Conservation (phyloP, 1,140 invertebrate genomes). For the Drosophila jambulina region DNA sequence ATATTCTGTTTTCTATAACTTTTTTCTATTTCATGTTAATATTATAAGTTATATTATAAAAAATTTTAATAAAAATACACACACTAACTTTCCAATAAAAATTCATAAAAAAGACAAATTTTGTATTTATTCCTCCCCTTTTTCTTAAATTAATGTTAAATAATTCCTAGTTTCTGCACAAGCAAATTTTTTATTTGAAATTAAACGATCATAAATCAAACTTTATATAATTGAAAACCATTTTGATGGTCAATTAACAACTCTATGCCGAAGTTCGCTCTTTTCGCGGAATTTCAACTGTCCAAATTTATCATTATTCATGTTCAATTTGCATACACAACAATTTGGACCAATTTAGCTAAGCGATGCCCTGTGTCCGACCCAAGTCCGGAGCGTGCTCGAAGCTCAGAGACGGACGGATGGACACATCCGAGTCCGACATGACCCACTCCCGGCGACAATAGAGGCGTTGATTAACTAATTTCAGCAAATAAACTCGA, state of each 20-base stretch:
- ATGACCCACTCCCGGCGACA: conserved; percentile 26
- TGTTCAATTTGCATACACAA: conserved; percentile 60
- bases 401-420: neutral
- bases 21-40: neutral
- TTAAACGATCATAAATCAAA: conserved; percentile 49
- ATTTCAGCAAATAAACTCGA: conserved; percentile 62
- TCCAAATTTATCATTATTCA: conserved; percentile 38
- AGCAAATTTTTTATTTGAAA: conserved; percentile 37
- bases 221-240: conserved; percentile 22
- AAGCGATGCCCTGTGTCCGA: conserved; percentile 32
- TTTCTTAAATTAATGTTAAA: neutral
- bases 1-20: no score
- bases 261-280: conserved; percentile 20
- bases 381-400: conserved; percentile 17
- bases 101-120: neutral
- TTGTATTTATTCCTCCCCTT: no score
- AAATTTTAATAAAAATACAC: neutral
- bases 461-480: conserved; percentile 71
- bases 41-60: neutral
- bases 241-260: conserved; percentile 32
- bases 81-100: neutral
- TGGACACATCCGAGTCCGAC: conserved; percentile 10
- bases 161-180: conserved; percentile 14
- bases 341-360: conserved; percentile 74
- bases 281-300: conserved; percentile 14